Conservation (phyloP, 2,797 vertebrate species). For the Hylomyscus alleni region DNA sequence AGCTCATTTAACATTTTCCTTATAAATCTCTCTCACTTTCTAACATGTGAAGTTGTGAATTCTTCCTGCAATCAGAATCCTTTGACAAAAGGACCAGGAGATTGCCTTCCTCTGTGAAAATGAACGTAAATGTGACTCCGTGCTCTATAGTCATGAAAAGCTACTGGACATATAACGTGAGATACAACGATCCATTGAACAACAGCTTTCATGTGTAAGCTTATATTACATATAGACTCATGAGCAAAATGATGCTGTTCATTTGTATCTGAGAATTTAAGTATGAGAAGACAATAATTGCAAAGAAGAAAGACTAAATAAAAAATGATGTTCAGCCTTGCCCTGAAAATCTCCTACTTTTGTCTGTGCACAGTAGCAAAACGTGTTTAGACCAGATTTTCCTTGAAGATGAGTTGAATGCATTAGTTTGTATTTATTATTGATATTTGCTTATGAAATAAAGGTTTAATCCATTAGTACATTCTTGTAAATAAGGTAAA, state of each 20-base stretch:
- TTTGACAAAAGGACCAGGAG: neutral
- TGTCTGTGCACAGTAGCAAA: slow-evolving; percentile 30
- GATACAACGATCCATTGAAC: slow-evolving; percentile 39
- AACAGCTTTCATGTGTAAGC: slow-evolving; percentile 58
- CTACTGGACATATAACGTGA: neutral
- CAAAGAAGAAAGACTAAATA: slow-evolving; percentile 44
- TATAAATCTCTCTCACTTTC: neutral
- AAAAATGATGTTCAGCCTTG: slow-evolving; percentile 33
- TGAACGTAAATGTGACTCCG: neutral
- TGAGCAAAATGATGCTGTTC: neutral
- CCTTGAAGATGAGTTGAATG: neutral
- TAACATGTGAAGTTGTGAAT: neutral
- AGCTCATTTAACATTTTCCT: neutral
- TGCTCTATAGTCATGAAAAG: neutral
- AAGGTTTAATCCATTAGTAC: neutral
- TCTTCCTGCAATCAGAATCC: neutral
- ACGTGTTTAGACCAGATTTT: neutral
- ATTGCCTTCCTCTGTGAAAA: neutral
- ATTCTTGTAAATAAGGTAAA: neutral
- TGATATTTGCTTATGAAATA: neutral
- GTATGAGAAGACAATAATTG: slow-evolving; percentile 62
- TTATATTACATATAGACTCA: neutral
- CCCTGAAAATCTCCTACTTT: neutral
- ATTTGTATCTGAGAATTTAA: slow-evolving; percentile 72
- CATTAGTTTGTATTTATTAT: neutral